Conservation (phyloP, 1,140 invertebrate species). For the Drosophila obscura region DNA sequence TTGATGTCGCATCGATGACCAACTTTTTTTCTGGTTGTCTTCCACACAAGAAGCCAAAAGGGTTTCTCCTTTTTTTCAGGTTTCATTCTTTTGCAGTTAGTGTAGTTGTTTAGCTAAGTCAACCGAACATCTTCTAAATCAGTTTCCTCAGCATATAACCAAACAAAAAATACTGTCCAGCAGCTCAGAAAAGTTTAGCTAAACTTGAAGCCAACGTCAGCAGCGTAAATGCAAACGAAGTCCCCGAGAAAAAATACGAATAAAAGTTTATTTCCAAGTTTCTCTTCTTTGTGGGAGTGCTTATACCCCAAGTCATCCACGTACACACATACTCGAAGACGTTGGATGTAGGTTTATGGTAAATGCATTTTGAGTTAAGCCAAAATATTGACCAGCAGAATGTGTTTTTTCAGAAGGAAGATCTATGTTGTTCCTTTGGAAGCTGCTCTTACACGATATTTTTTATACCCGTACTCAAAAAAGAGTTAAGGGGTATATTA, state of each 20-base stretch:
- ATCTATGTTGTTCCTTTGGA: not conserved
- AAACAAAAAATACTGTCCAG: conserved; percentile 59
- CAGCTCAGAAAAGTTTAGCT: conserved; percentile 51
- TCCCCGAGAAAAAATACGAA: conserved; percentile 25
- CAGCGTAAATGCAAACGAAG: conserved; percentile 47
- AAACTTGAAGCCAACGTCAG: conserved; percentile 58
- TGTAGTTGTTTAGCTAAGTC: conserved; percentile 41
- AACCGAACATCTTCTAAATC: conserved; percentile 55
- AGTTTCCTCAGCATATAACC: conserved; percentile 45
- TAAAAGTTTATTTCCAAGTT: conserved; percentile 55
- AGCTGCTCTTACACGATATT: not conserved
- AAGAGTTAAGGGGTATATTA: no score
- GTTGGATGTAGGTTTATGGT: not conserved
- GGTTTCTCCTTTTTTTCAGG: conserved; percentile 11
- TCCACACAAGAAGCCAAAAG: conserved; percentile 30
- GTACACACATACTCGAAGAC: not conserved
- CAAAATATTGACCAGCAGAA: conserved; percentile 12
- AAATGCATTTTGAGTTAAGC: conserved; percentile 7
- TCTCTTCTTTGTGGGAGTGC: conserved; percentile 1
- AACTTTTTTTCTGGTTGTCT: conserved; percentile 47
- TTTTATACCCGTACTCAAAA: no score
- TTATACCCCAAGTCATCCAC: no score
- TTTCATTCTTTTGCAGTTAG: conserved; percentile 23
- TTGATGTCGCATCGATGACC: conserved; percentile 50
- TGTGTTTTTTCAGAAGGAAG: not conserved